These are phyloP conservation scores for Ginglymostoma cirratum DNA, from an alignment of 2,113 vertebrate species.

Conservation along the genomic window DNA sequence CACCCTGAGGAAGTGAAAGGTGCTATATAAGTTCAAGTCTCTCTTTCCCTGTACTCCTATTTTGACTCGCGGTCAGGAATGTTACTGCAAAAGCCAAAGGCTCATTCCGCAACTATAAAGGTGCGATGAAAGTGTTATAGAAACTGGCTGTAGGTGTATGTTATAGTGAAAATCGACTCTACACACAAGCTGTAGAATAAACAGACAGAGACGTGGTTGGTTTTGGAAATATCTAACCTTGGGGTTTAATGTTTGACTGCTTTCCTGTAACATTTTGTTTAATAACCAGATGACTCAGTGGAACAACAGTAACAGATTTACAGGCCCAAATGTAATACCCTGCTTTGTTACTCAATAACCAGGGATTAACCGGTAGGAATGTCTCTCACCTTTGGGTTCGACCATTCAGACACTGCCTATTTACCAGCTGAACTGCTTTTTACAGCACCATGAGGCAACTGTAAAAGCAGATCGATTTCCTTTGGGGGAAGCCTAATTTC, in stretches of 20 bases:
- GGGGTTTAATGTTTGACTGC: neutral
- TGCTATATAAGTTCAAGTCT: neutral
- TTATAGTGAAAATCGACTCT: neutral
- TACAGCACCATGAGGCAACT: neutral
- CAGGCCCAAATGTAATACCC: neutral
- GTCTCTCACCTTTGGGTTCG: neutral
- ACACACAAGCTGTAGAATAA: neutral
- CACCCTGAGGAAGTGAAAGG: neutral
- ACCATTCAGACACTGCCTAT: neutral
- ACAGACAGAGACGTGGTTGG: neutral
- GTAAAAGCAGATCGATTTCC: neutral
- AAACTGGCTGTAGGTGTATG: neutral
- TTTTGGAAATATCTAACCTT: neutral
- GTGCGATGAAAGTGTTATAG: neutral
- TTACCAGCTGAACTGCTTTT: neutral
- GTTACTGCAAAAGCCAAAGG: neutral
- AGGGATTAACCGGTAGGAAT: neutral
- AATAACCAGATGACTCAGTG: neutral
- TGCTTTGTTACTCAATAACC: neutral
- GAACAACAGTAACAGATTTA: neutral
- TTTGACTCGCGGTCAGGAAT: neutral
- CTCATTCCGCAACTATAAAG: neutral
- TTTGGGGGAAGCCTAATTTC: neutral
- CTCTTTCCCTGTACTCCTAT: neutral
- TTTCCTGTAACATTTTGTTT: neutral